Percentiles rank a stretch among this genome's conserved stretches.
phyloP scores from a whole-genome alignment of 2,113 vertebrate genomes.

The Pachycephala philippinensis region DNA sequence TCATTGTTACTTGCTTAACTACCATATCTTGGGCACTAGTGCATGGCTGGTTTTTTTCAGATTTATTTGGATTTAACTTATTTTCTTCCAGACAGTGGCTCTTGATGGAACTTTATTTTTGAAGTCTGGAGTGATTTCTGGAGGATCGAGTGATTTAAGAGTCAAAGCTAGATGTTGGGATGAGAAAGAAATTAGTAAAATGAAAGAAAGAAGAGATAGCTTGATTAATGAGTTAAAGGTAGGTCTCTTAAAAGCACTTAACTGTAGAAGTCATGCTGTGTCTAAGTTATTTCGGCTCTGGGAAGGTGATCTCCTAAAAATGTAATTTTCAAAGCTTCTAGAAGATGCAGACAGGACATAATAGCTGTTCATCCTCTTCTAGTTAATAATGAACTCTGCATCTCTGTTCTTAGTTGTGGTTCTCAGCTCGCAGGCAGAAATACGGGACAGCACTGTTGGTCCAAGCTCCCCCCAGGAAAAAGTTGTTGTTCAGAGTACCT shows the following conservation, averaged over 20 bases:
- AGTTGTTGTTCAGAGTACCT: neutral
- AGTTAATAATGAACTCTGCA: neutral
- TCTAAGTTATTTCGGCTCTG: neutral
- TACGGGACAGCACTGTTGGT: neutral
- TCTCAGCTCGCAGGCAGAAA: neutral
- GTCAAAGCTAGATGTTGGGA: slow-evolving; percentile 89
- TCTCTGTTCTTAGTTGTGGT: neutral
- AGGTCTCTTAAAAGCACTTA: slow-evolving; percentile 8
- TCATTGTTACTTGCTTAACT: neutral
- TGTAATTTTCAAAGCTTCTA: neutral
- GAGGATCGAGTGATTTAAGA: slow-evolving; percentile 87
- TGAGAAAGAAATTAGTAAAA: slow-evolving; percentile 81
- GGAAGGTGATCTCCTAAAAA: neutral
- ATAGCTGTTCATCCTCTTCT: neutral
- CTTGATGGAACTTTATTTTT: slow-evolving; percentile 94
- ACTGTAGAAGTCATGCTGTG: neutral
- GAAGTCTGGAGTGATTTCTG: slow-evolving; percentile 93
- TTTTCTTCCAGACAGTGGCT: slow-evolving; percentile 80
- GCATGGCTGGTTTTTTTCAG: neutral
- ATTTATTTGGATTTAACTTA: neutral
- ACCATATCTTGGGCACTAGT: accelerated
- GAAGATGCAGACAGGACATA: neutral
- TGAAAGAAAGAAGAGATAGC: slow-evolving; percentile 80
- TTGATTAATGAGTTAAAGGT: slow-evolving; percentile 84
- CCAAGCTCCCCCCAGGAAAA: neutral